Conservation (phyloP, 2,113 vertebrate species). For the Spermophilus dauricus region DNA sequence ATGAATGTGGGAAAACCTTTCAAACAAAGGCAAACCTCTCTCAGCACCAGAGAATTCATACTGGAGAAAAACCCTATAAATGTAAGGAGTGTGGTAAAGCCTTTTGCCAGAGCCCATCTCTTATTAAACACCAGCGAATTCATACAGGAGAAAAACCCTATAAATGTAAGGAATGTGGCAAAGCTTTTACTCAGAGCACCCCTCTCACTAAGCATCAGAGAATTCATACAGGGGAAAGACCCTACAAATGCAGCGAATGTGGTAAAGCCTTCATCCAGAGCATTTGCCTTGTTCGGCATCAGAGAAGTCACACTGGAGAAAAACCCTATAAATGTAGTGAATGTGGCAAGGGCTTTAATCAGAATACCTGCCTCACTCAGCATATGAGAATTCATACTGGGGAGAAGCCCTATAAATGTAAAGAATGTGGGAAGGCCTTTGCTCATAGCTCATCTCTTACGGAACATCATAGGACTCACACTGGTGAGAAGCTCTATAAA, state of each 20-base stretch:
- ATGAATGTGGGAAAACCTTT: constrained; percentile 81
- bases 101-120: constrained; percentile 76
- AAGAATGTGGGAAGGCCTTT: constrained; percentile 77
- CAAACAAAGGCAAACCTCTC: constrained; percentile 75
- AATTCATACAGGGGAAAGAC: constrained; percentile 77
- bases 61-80: constrained; percentile 78
- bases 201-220: constrained; percentile 81
- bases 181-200: constrained; percentile 78
- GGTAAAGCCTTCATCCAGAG: constrained; percentile 78
- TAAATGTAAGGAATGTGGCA: constrained; percentile 78
- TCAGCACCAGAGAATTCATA: constrained; percentile 79
- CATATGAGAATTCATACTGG: constrained; percentile 80
- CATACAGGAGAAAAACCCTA: constrained; percentile 83
- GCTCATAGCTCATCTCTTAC: constrained; percentile 77
- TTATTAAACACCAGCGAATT: constrained; percentile 79
- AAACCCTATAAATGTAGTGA: constrained; percentile 72
- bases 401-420: constrained; percentile 74
- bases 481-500: constrained; percentile 77
- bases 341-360: constrained; percentile 79
- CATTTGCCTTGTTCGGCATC: constrained; percentile 71
- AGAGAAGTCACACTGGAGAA: constrained; percentile 75
- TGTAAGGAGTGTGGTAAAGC: constrained; percentile 80
- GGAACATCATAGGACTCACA: constrained; percentile 77
- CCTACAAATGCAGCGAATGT: constrained; percentile 73
- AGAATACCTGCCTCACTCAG: constrained; percentile 73